Evolutionary conservation across 2,797 vertebrate genomes (phyloP).

Genomic region (Sebastolobus altivelis): DNA sequence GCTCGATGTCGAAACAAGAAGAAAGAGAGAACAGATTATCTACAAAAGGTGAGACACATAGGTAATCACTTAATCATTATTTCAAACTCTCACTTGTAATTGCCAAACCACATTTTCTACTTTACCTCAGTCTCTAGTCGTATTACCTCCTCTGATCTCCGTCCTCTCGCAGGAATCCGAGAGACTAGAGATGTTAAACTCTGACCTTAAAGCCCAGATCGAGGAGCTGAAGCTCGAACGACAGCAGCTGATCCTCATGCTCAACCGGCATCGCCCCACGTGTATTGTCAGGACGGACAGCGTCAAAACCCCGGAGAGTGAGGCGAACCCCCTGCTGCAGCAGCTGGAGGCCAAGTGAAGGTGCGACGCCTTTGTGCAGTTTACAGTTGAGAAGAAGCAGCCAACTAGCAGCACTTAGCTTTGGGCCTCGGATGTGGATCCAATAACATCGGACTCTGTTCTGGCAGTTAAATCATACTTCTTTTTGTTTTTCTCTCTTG

Average conservation of each 20-base stretch:
- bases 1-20: conserved; percentile 99
- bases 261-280: conserved; percentile 95
- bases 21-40: conserved; percentile 96
- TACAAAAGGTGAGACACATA: conserved; percentile 89
- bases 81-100: background rate
- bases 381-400: conserved; percentile 73
- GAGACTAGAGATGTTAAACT: conserved; percentile 95
- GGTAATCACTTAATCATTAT: background rate
- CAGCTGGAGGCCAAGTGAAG: conserved; percentile 92
- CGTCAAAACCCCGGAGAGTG: conserved; percentile 91
- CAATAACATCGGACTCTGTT: conserved; percentile 61
- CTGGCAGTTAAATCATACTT: conserved; percentile 47
- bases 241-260: conserved; percentile 96
- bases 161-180: conserved; percentile 90
- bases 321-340: conserved; percentile 91
- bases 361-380: conserved; percentile 14
- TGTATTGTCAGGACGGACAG: conserved; percentile 97
- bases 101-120: background rate
- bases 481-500: conserved; percentile 29
- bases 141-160: background rate
- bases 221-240: conserved; percentile 96
- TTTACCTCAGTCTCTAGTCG: too few species aligned
- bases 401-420: conserved; percentile 81
- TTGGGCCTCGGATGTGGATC: conserved; percentile 56
- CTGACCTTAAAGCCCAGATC: conserved; percentile 95